These are phyloP conservation scores for Hirtodrosophila trivittata DNA, from an alignment of 2,888 invertebrate species.

Conservation along the genomic window DNA sequence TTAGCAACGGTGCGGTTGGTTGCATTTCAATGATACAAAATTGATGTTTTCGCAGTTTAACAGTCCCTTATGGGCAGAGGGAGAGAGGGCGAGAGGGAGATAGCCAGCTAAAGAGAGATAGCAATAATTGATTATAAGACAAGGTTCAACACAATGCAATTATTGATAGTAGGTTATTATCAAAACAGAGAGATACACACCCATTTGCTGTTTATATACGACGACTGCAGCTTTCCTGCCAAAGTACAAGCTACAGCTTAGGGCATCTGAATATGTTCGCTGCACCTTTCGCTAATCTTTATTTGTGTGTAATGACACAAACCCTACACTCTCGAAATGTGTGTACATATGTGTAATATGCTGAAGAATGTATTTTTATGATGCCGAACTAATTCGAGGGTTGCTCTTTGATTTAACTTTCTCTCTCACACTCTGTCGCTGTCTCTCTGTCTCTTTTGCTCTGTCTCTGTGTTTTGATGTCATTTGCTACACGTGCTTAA, in stretches of 20 bases:
- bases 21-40: constrained; percentile 63
- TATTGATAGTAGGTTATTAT: constrained; percentile 10
- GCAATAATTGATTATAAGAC: background rate
- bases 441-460: constrained; percentile 3
- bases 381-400: constrained; percentile 75
- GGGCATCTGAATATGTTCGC: background rate
- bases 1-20: constrained; percentile 77
- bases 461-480: constrained; percentile 54
- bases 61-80: too few species aligned
- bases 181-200: constrained; percentile 5
- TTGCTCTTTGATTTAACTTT: constrained; percentile 53
- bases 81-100: too few species aligned
- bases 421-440: constrained; percentile 4
- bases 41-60: constrained; percentile 40
- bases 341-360: background rate
- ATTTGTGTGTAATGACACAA: background rate
- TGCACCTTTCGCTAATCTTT: background rate
- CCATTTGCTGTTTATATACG: background rate
- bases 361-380: constrained; percentile 54
- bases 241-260: background rate
- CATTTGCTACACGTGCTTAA: constrained; percentile 79
- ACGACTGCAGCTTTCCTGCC: background rate
- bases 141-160: constrained; percentile 8
- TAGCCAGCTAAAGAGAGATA: constrained; percentile 4
- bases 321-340: background rate